Percentiles rank a stretch among this genome's conserved stretches.
Evolutionary conservation across 1,140 invertebrate genomes (phyloP).

Genomic region (Heliothis subflexa): DNA sequence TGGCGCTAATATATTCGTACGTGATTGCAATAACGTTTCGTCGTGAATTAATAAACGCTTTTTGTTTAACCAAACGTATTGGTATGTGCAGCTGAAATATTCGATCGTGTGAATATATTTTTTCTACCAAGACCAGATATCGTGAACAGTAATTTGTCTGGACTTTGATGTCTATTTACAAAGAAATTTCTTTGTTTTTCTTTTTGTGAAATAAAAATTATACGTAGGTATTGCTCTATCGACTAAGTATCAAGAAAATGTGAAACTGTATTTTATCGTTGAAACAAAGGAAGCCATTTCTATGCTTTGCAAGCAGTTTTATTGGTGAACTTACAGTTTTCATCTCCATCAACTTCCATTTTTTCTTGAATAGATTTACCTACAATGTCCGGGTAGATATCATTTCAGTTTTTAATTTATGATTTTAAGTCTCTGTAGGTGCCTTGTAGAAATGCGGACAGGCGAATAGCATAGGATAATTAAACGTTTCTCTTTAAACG

Average conservation of each 20-base stretch:
- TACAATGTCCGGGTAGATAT: no score
- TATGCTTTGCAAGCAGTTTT: no score
- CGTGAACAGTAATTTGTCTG: not conserved
- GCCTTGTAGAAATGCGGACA: no score
- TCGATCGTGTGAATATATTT: conserved; percentile 23
- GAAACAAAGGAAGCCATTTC: no score
- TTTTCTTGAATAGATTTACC: no score
- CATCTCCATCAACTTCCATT: no score
- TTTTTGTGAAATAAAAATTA: not conserved
- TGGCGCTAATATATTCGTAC: conserved; percentile 15
- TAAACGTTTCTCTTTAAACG: no score
- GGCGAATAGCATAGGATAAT: no score
- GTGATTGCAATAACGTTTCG: conserved; percentile 5
- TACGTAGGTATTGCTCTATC: not conserved
- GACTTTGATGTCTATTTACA: not conserved
- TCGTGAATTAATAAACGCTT: conserved; percentile 1
- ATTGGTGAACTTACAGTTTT: no score
- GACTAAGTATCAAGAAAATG: not conserved
- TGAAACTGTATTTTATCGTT: no score
- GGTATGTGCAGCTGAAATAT: conserved; percentile 29
- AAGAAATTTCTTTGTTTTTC: not conserved
- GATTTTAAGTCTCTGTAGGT: no score
- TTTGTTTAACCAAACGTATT: conserved; percentile 11
- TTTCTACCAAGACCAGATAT: not conserved
- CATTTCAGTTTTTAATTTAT: no score